These are phyloP conservation scores for Zalophus californianus DNA, from an alignment of 2,797 vertebrate species.

Conservation along the genomic window DNA sequence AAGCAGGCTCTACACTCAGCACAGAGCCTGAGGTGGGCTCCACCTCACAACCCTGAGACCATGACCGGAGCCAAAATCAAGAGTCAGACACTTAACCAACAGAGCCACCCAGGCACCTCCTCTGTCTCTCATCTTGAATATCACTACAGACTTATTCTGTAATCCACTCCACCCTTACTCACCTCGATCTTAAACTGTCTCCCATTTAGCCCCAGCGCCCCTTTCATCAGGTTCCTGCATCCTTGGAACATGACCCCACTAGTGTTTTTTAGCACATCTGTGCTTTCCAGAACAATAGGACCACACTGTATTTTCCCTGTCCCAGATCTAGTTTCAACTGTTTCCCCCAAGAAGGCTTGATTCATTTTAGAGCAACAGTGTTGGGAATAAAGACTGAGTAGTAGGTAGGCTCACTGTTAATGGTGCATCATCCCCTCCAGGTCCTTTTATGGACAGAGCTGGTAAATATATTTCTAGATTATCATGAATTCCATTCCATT, in stretches of 20 bases:
- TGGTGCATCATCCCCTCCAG: neutral
- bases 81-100: neutral
- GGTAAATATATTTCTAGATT: neutral
- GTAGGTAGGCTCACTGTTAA: neutral
- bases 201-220: neutral
- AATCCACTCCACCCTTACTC: neutral
- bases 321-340: neutral
- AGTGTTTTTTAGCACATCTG: neutral
- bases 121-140: neutral
- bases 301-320: neutral
- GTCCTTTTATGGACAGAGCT: neutral
- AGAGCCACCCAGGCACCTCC: neutral
- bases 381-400: neutral
- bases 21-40: accelerated
- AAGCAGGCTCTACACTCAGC: neutral
- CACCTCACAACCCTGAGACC: neutral
- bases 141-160: neutral
- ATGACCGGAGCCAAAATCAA: neutral
- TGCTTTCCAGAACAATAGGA: neutral
- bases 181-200: neutral
- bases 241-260: neutral
- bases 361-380: neutral
- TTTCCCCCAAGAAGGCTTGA: neutral
- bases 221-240: neutral
- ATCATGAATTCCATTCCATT: neutral